Base-by-base conservation (phyloP, 2,888 invertebrate genomes). In the Eupithecia exiguata region DNA sequence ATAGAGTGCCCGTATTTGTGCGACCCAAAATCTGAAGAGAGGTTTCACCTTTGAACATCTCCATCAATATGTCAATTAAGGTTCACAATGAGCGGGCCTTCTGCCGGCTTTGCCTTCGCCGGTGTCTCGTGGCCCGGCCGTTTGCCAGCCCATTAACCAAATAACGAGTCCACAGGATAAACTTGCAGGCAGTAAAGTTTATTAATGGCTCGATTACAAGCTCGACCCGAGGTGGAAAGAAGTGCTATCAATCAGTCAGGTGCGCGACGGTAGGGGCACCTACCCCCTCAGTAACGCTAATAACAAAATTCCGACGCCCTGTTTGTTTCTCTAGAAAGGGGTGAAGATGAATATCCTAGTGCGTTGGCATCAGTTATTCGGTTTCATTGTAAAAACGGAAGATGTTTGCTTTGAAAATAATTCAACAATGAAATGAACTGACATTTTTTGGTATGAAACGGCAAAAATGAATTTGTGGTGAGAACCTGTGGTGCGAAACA, bases 201-300 rank as follows among this genome's bases (percentile, higher is more conserved):
- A 94, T 94, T 94, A 94, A 94, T 94, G 94, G 92, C 93, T 92
- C 94, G 94, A 94, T 94, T 94, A 94, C 94, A 93, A 92, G 92
- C 94, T 93, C 93, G 93, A 92, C 93, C 94, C 94, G 92, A 92
- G 92, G 93, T 91, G 90, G 92, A 94, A 94, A 94, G 94, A 94
- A 94, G 92, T 91, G 92, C 94, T 93, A 94, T 94, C 94, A 94
- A 94, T 94, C 94, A 93, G 94, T 92, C 92, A 93, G 93, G 94
- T 93, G 92, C 89, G 93, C 92, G 91, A 92, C 92, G 91, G 90
- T 84, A 88, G 85, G 87, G 87, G 89, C 84, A 89, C 87, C 88
- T 89, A 88, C 89, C 89, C 88, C 90, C 90, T 89, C 92, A 89
- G 92, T 91, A 92, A 92, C 91, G 91, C 92, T 93, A 94, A 94